Base-by-base conservation (phyloP, 2,113 vertebrate species). In the Panthera leo region DNA sequence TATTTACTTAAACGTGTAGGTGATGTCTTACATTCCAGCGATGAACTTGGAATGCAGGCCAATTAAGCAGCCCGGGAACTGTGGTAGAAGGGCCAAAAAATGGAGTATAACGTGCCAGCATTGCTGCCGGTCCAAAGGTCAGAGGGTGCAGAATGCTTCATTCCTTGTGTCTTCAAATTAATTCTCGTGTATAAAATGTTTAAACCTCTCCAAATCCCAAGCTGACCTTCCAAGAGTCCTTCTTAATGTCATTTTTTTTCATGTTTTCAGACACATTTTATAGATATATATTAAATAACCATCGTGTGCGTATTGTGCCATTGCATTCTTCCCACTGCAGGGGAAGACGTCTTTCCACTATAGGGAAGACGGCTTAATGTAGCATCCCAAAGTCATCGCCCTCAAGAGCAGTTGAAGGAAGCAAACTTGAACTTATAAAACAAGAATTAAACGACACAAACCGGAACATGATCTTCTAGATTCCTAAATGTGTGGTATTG, bases 31-130 rank as follows among this genome's bases (percentile, higher is more conserved):
- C 84, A 95, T 89, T 87, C 86, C 79, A 90, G 4, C 51, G 80
- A 96, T 95, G 95, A 67, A 85, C 61, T n/a, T 97, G 93, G 86
- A 92, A 96, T 88, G 87, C 42, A 58, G 70, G 29, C 83, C 96
- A 96, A 94, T 96, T 95, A 92, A 87, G 87, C 36, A 79, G 78
- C 55, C 79, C 14, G 36, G 89, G 71, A 92, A 91, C 14, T n/a
- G 34, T 39, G 63, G 84, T 86, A 5, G 14, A 87, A 89, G 55
- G 36, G 71, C 45, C 73, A 84, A 70, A 86, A 88, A 73, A 29
- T 13, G 58, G 63, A 80, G 23, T 5, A 27, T 27, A 82, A 25
- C 12, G 1, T 14, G 42, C 68, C 65, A 63, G 5, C 5, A 2
- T 0, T 67, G 14, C 34, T 92, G 53, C 71, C 36, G 8, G 23